Evolutionary conservation across 2,113 vertebrate genomes (phyloP), one percentile per base, ranked within the genome.

Genomic region (Chaenogobius annularis): DNA sequence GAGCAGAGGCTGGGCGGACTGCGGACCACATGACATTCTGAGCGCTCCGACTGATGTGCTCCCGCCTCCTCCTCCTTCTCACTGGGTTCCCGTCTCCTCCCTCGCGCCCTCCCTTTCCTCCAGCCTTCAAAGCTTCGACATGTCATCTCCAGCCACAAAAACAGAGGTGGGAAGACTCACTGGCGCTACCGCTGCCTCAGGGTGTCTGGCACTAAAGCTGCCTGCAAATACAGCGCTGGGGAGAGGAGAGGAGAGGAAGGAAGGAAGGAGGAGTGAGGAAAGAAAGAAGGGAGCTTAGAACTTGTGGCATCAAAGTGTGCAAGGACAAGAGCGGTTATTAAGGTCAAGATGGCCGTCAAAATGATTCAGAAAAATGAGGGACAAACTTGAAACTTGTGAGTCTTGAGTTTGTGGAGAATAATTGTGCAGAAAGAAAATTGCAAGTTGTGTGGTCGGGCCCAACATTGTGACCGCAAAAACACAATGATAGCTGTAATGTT

Each of bases 101-200:
- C 85, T 83, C 79, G 80, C 72, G 73, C 85, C 89, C 87, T 87
- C 86, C 92, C 88, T 85, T 61, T 89, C 91, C 73, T 79, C 90
- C 86, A 88, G 92, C 91, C 93, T 94, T 94, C 93, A 94, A 95
- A 94, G 93, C 93, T 92, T 91, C 85, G 79, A 93, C 93, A 94
- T 93, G 93, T 94, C 93, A 94, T 93, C 93, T 93, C 92, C 88
- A 83, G 94, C 94, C 94, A 93, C 94, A 95, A 94, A 94, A 93
- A 94, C 93, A 94, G 94, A 95, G 94, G 94, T 94, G 94, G 94
- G 92, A 94, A 94, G 93, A 95, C 94, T 94, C 85, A 81, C 92
- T 94, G 94, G 94, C 94, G 94, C 94, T 95, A 90, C 91, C 75
- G 92, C 92, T 92, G 94, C 94, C 93, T 94, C 91, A 91, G 94